phyloP scores from a whole-genome alignment of 2,888 invertebrate species.

The Drosophila leonis region DNA sequence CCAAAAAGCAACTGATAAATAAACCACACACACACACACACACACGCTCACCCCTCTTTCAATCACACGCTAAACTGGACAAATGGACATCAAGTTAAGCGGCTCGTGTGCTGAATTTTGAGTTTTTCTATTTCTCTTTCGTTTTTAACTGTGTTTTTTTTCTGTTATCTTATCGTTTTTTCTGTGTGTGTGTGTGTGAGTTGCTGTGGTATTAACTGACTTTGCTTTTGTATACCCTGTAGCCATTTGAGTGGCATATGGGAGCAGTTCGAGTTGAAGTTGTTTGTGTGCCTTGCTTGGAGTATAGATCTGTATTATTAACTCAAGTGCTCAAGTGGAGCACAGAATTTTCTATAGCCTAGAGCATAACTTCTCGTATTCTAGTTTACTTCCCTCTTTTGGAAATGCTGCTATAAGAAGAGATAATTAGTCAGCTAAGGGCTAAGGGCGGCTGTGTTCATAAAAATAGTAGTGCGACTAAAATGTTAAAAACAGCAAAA shows the following conservation, averaged over 20 bases:
- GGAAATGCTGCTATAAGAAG: no score
- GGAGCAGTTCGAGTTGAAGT: background rate
- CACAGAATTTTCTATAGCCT: no score
- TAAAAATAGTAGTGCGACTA: no score
- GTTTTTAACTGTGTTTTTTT: slow-evolving; percentile 5
- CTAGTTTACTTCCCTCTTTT: no score
- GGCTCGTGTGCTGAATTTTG: slow-evolving; percentile 71
- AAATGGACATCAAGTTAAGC: slow-evolving; percentile 52
- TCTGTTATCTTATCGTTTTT: slow-evolving; percentile 8
- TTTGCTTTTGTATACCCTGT: background rate
- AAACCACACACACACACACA: background rate
- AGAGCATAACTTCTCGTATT: no score
- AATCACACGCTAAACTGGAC: slow-evolving; percentile 37
- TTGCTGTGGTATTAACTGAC: slow-evolving; percentile 21
- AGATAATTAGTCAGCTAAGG: no score
- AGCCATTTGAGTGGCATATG: background rate
- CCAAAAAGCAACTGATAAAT: slow-evolving; percentile 48
- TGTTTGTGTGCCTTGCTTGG: no score
- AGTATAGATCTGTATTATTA: no score
- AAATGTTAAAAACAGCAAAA: no score
- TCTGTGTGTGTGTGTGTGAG: background rate
- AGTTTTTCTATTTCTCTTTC: slow-evolving; percentile 25
- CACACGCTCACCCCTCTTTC: background rate
- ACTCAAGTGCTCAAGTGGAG: no score
- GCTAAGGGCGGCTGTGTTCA: no score